Evolutionary conservation across 2,888 invertebrate species (phyloP).

Genomic region (Sinodicranocentrus sp.): DNA sequence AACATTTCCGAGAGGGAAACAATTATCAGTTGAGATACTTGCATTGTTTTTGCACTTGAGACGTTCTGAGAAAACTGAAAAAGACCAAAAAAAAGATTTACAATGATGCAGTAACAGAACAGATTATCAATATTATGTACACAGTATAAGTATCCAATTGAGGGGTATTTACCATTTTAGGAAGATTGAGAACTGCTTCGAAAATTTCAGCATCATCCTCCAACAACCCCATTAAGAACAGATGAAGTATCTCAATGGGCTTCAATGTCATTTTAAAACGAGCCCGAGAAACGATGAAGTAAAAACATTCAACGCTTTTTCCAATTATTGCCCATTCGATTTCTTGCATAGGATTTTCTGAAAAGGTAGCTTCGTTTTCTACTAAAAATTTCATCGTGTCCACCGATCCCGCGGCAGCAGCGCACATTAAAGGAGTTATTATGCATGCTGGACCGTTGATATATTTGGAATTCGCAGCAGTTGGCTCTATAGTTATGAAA

Average conservation of each 20-base stretch:
- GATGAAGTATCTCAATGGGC: background rate
- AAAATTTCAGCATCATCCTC: background rate
- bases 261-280: background rate
- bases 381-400: background rate
- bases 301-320: background rate
- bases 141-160: too few species aligned
- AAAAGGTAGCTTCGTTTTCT: background rate
- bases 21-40: too few species aligned
- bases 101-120: too few species aligned
- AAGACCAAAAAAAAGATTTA: too few species aligned
- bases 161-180: too few species aligned
- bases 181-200: background rate
- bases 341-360: background rate
- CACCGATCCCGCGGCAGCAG: background rate
- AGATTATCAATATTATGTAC: too few species aligned
- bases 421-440: constrained; percentile 2
- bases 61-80: too few species aligned
- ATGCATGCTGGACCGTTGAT: too few species aligned
- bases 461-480: too few species aligned
- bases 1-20: too few species aligned
- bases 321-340: background rate
- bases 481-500: too few species aligned
- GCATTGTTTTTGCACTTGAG: too few species aligned
- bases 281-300: background rate
- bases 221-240: background rate